Conservation (phyloP, 2,113 vertebrate species). For the Onychostoma macrolepis region DNA sequence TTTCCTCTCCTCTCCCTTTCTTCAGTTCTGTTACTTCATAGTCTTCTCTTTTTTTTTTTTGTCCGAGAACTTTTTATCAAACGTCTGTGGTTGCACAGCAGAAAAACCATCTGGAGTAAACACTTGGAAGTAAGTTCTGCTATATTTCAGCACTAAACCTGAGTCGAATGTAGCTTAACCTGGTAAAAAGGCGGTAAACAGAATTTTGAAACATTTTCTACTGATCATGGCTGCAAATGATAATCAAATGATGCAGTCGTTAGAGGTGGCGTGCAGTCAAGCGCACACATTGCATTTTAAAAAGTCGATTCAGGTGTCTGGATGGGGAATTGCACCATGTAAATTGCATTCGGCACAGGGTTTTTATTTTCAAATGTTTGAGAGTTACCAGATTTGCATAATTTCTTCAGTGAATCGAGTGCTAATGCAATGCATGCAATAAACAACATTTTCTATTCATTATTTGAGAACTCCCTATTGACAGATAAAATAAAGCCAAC, state of each 20-base stretch:
- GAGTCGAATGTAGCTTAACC: background rate
- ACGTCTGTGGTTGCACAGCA: constrained; percentile 72
- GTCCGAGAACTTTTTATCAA: constrained; percentile 83
- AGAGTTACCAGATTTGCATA: background rate
- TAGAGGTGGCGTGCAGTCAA: background rate
- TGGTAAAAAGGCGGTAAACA: background rate
- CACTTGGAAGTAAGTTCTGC: constrained; percentile 3
- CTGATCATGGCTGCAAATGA: background rate
- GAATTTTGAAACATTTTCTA: background rate
- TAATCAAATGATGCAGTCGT: background rate
- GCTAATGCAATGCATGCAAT: background rate
- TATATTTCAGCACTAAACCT: background rate
- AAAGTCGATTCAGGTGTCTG: background rate
- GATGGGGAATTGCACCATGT: background rate
- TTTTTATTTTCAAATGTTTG: background rate
- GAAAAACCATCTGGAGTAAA: constrained; percentile 66
- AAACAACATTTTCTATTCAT: background rate
- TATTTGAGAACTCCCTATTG: background rate
- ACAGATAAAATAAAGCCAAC: background rate
- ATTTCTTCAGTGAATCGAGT: background rate
- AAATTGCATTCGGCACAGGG: background rate
- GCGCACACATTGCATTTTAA: background rate
- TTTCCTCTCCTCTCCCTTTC: constrained; percentile 8
- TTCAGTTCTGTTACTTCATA: constrained; percentile 65
- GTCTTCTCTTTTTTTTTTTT: constrained; percentile 65